Base-by-base conservation (phyloP, 1,140 invertebrate genomes). In the Drosophila funebris region DNA sequence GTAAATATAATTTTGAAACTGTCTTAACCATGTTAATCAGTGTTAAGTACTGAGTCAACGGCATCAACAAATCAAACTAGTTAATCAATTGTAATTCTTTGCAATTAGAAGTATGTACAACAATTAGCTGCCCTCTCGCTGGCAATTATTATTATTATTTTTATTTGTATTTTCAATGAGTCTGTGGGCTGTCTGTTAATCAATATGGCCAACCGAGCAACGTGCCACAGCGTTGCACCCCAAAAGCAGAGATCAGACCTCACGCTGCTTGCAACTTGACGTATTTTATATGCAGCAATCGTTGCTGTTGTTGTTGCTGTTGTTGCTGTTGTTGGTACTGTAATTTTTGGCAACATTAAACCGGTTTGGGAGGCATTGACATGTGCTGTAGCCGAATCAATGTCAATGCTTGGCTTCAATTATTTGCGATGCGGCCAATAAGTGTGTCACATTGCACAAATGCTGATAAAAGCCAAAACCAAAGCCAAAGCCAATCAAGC, bases 381-480 rank as follows among this genome's bases (percentile, higher is more conserved):
- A 73, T 74, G 63, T 74, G 76, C 53, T 33, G 29, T 44, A 68
- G 66, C 67, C 71, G 54, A 77, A 84, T 84, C 82, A 87, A 88
- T 85, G 82, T 87, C 82, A 85, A 73, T 82, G 70, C 37, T 71
- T 56, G 52, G 24, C 31, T 29, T 50, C 29, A 50, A 54, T 72
- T 36, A 46, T 41, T 41, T 48, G 37, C 44, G 56, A 33, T 39
- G 43, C 14, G 37, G 24, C 20, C 16, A 29, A 73, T 69, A 76
- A 87, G 70, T 85, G 82, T 85, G 82, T 87, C 82, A 75, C 77
- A 50, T 37, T 52, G 67, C 39, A 64, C 46, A 39, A 70, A 41
- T 57, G 63, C 67, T 72, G 78, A 85, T 85, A 78, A 78, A 36
- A 9, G 31, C 9, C 31, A 36, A 72, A 54, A 3, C 13, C 20